Evolutionary conservation across 1,140 invertebrate species (phyloP).

Genomic region (Drosophila funebris): DNA sequence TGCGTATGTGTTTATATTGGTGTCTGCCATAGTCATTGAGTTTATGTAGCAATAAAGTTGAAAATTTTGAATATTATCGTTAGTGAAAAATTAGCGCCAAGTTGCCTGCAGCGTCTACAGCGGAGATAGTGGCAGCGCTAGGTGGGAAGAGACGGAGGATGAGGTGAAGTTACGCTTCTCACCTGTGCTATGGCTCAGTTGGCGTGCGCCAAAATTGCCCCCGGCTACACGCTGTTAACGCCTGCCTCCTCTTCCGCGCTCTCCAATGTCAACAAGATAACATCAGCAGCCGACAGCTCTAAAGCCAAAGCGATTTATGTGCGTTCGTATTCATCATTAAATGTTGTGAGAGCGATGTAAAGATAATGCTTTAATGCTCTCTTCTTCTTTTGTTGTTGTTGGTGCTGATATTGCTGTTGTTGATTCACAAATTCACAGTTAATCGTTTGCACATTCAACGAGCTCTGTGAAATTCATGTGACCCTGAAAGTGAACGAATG

Average conservation of each 20-base stretch:
- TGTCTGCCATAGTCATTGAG: slow-evolving; percentile 58
- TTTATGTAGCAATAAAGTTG: slow-evolving; percentile 78
- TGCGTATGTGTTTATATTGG: slow-evolving; percentile 1
- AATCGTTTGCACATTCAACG: slow-evolving; percentile 45
- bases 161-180: not conserved
- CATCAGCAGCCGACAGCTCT: slow-evolving; percentile 6
- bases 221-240: slow-evolving; percentile 64
- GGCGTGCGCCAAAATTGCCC: slow-evolving; percentile 72
- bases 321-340: slow-evolving; percentile 73
- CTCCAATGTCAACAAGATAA: slow-evolving; percentile 8
- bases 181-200: slow-evolving; percentile 19
- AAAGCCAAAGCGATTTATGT: slow-evolving; percentile 72
- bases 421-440: slow-evolving; percentile 74
- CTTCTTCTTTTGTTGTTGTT: slow-evolving; percentile 10
- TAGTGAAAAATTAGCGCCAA: slow-evolving; percentile 80
- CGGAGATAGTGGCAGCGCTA: not conserved
- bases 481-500: too few relatives aligned
- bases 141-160: not conserved
- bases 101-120: slow-evolving; percentile 25
- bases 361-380: slow-evolving; percentile 57
- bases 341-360: slow-evolving; percentile 60
- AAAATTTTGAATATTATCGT: slow-evolving; percentile 82
- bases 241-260: slow-evolving; percentile 20
- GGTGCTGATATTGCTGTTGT: slow-evolving; percentile 40
- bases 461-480: not conserved